Conservation (phyloP, 2,888 invertebrate genomes). For the Bellardia bayeri region DNA sequence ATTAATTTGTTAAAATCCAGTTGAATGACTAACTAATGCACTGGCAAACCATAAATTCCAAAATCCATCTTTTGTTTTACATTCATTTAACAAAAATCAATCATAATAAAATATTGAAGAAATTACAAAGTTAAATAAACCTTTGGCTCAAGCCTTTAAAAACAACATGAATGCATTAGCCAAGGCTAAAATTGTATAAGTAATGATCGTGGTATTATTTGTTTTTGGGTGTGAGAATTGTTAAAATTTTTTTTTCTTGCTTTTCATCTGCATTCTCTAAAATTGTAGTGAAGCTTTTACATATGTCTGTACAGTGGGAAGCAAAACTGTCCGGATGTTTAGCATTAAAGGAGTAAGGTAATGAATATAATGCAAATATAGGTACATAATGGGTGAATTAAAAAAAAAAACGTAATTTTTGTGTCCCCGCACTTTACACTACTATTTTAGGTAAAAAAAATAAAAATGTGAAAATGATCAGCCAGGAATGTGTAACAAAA, state of each 20-base stretch:
- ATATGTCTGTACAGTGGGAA: no score
- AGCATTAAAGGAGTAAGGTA: no score
- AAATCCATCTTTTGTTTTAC: background rate
- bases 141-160: background rate
- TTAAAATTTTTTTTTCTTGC: slow-evolving; percentile 5
- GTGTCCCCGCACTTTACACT: no score
- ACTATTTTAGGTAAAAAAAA: no score
- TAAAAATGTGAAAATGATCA: no score
- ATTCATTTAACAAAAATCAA: no score
- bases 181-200: background rate
- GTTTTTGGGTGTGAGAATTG: slow-evolving; percentile 23
- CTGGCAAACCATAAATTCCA: background rate
- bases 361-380: no score
- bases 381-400: no score
- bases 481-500: no score
- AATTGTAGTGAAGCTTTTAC: background rate
- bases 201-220: background rate
- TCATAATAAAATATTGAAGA: no score
- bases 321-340: no score
- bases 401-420: no score
- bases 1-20: background rate
- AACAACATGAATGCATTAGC: background rate
- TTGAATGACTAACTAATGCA: background rate
- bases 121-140: background rate
- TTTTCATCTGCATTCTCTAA: background rate